Conservation (phyloP, 1,140 invertebrate species). For the Danaus melanippus region DNA sequence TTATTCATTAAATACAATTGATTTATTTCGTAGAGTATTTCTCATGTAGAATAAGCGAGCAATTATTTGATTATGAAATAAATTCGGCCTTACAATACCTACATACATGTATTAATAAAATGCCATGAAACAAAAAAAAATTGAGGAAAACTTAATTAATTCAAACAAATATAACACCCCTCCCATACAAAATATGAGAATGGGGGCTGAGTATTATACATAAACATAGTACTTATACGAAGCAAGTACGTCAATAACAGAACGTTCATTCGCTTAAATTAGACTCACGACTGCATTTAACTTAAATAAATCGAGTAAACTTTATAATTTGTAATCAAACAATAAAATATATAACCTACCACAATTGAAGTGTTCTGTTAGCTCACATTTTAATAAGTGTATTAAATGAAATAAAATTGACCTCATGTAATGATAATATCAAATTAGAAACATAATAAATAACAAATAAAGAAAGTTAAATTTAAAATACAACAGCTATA, state of each 20-base stretch:
- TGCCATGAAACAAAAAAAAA: conserved; percentile 18
- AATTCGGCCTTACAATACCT: too few relatives aligned
- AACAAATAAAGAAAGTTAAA: too few relatives aligned
- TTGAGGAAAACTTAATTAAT: conserved; percentile 49
- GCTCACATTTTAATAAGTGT: too few relatives aligned
- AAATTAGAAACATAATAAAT: too few relatives aligned
- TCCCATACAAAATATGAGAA: conserved; percentile 46
- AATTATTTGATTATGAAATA: too few relatives aligned
- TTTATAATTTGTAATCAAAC: background rate
- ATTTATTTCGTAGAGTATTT: conserved; percentile 1
- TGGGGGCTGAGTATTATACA: conserved; percentile 37
- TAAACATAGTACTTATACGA: conserved; percentile 33
- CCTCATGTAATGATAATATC: too few relatives aligned
- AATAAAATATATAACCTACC: too few relatives aligned
- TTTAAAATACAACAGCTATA: too few relatives aligned
- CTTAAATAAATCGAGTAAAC: conserved; percentile 12
- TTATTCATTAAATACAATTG: conserved; percentile 15
- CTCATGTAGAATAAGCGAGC: background rate
- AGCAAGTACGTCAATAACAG: conserved; percentile 48
- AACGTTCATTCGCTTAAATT: conserved; percentile 38
- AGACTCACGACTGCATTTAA: conserved; percentile 42
- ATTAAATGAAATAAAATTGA: too few relatives aligned
- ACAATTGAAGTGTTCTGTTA: too few relatives aligned
- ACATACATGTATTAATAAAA: conserved; percentile 8
- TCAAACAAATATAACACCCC: conserved; percentile 49